Conservation (phyloP, 2,113 vertebrate genomes). For the Astatoreochromis straeleni region DNA sequence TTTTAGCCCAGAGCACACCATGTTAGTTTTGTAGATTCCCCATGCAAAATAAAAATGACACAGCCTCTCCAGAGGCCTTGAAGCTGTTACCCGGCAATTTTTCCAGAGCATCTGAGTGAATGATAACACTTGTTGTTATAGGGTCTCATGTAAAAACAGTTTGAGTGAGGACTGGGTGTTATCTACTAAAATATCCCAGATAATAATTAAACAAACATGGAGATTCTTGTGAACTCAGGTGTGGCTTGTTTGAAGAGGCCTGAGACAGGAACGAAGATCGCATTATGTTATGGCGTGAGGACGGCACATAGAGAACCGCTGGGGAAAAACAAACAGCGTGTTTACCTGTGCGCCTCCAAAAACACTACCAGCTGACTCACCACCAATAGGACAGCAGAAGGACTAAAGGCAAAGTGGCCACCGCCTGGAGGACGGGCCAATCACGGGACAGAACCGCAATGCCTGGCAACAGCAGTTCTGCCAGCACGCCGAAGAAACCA, state of each 20-base stretch:
- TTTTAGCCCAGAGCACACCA: background rate
- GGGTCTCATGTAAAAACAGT: background rate
- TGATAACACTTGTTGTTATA: background rate
- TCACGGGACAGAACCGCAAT: conserved; percentile 74
- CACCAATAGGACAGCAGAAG: conserved; percentile 81
- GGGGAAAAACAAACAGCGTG: background rate
- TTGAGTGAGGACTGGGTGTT: background rate
- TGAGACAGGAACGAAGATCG: background rate
- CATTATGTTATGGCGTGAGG: background rate
- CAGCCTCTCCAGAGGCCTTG: background rate
- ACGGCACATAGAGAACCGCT: background rate
- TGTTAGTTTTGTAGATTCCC: background rate
- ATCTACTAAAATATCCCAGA: background rate
- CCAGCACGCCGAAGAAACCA: conserved; percentile 76
- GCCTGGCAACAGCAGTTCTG: conserved; percentile 80
- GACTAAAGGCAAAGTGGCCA: conserved; percentile 72
- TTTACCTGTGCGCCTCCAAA: background rate
- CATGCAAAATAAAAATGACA: background rate
- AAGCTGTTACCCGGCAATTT: background rate
- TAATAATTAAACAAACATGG: background rate
- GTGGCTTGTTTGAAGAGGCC: background rate
- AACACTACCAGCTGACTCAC: conserved; percentile 61
- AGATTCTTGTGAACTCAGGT: background rate
- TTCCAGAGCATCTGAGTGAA: background rate
- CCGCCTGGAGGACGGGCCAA: conserved; percentile 84